Base-by-base conservation (phyloP, 2,113 vertebrate species). In the Candoia aspera region DNA sequence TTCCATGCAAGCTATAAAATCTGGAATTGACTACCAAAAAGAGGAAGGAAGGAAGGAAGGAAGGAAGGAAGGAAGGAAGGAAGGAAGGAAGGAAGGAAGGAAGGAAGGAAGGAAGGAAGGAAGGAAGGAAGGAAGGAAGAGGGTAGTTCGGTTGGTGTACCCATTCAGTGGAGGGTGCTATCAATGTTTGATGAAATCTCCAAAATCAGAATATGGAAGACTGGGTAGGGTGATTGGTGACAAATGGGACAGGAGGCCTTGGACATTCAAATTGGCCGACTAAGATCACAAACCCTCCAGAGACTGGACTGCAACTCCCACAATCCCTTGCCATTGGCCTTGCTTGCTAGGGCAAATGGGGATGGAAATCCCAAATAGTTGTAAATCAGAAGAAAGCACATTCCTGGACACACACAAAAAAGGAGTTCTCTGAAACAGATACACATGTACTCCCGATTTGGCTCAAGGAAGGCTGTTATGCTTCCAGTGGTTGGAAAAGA, bases 1-100 rank as follows among this genome's bases (percentile, higher is more conserved):
- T 57, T n/a, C 87, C 90, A 90, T 91, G 64, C 92, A 94, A 64
- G 84, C 64, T 79, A 8, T 0, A 8, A 33, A 88, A 87, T 11
- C 49, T 37, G 33, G 37, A 60, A 46, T 6, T 24, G 17, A 57
- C 13, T 10, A 33, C 85, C 15, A 46, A 92, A 95, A 84, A 26
- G 21, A 24, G 42, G 83, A 4, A 33, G 64, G 64, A 6, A 73
- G 64, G 29, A 24, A 64, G 62, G 29, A 0, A 24, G 60, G 60
- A 24, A 24, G 57, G 17, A 58, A 21, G 57, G 57, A 54, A 54
- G 54, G 54, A 11, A 54, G 54, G 54, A 11, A 8, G 54, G 54
- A 59, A 6, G 58, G 58, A 59, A 21, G 60, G 2, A 4, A 6
- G 24, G 9, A 12, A 12, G 26, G 26, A 24, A 12, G 4, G 42